Conservation (phyloP, 2,888 invertebrate species). For the Drosophila niveifrons region DNA sequence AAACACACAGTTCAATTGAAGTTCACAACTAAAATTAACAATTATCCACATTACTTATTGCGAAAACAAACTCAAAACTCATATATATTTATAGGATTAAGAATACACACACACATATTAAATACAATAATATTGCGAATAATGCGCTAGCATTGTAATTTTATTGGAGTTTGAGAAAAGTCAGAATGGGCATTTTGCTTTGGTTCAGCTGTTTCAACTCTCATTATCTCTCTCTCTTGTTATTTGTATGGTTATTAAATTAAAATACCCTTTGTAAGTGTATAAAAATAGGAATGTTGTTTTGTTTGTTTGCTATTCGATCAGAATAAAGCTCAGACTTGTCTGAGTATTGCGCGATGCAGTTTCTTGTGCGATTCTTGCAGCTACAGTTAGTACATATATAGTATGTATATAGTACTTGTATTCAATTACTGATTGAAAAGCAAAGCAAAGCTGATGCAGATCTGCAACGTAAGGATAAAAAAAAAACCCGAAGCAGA, state of each 20-base stretch:
- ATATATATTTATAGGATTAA: slow-evolving; percentile 37
- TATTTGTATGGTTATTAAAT: slow-evolving; percentile 4
- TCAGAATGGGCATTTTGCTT: not conserved
- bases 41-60: slow-evolving; percentile 44
- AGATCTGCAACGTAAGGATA: slow-evolving; percentile 4
- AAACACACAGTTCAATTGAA: slow-evolving; percentile 51
- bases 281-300: slow-evolving; percentile 58
- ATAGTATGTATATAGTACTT: not conserved
- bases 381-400: slow-evolving; percentile 18
- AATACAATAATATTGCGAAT: slow-evolving; percentile 32
- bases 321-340: slow-evolving; percentile 33
- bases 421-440: slow-evolving; percentile 19
- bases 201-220: not conserved
- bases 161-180: not conserved
- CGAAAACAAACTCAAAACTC: slow-evolving; percentile 44
- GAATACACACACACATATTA: slow-evolving; percentile 18
- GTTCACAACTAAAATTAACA: slow-evolving; percentile 58
- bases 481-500: slow-evolving; percentile 39
- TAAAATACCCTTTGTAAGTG: slow-evolving; percentile 36
- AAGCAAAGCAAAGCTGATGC: slow-evolving; percentile 20
- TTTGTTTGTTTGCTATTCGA: slow-evolving; percentile 19
- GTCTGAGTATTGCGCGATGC: slow-evolving; percentile 35
- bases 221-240: not conserved
- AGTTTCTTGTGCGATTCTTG: slow-evolving; percentile 21
- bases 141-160: slow-evolving; percentile 1